Base-by-base conservation (phyloP, 2,888 invertebrate genomes). In the Mesorhabditis belari region DNA sequence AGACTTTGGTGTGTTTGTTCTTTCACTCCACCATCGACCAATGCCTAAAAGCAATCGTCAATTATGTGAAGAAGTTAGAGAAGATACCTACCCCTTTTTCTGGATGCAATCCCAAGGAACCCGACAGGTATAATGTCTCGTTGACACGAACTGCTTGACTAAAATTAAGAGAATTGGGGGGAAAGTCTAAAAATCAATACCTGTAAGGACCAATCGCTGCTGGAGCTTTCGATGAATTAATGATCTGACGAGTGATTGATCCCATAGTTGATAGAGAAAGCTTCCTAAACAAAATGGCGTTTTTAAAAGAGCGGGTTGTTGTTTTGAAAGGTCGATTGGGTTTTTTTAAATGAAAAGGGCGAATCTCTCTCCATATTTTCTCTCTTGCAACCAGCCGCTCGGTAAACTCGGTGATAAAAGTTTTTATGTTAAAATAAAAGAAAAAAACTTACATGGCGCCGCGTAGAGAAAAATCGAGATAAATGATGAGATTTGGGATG, bases 81-180 rank as follows among this genome's bases (percentile, higher is more conserved):
- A 2, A 2, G 44, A n/a, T n/a, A n/a, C n/a, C n/a, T n/a, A n/a
- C 86, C 68, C 85, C 85, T 1, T 88, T 87, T 49, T 86, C 84
- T 59, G 87, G 85, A 77, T 90, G 87, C 80, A 91, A 79, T 2
- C 93, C 93, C 60, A 93, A 82, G 62, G 90, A 88, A 49, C 93
- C 93, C 4, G 92, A 91, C 49, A 92, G 86, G 81, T 91, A 93
- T 29, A 93, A 85, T 0, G 90, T 90, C 64, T 88, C 87, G 80
- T 88, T 89, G 44, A 88, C 88, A 58, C 88, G 85, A 55, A 93
- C 88, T 21, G 91, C 92, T 85, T 91, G 92, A 79, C 91, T 92
- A 82, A 56, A 85, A 62, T n/a, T 2, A 52, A 21, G 9, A 17
- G 50, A 27, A 9, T 26, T 1, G 12, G 44, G 12, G 12, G 1